A percentile compares a stretch with the other conserved stretches of the same genome.
phyloP scores from a whole-genome alignment of 2,888 invertebrate species.

The Idaea dimidiata region DNA sequence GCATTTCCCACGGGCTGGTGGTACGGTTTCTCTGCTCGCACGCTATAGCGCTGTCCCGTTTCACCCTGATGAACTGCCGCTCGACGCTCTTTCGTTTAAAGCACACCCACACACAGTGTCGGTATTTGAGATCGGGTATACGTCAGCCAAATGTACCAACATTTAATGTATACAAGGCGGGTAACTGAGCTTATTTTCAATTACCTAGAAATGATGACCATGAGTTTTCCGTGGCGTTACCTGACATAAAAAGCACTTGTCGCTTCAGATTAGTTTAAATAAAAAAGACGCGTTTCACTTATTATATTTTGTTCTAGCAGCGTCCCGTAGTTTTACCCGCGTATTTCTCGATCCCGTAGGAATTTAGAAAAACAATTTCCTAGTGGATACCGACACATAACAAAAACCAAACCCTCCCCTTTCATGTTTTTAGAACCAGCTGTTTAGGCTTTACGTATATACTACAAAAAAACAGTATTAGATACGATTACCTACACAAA shows the following conservation, averaged over 20 bases:
- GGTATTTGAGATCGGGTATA: slow-evolving; percentile 79
- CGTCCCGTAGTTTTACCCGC: no score
- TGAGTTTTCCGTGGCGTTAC: background rate
- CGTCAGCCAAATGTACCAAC: slow-evolving; percentile 48
- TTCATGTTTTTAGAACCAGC: no score
- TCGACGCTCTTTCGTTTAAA: slow-evolving; percentile 79
- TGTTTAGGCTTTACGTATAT: no score
- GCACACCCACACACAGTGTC: slow-evolving; percentile 79
- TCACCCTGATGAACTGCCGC: slow-evolving; percentile 75
- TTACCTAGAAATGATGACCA: background rate
- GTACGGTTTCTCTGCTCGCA: slow-evolving; percentile 49
- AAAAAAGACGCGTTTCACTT: background rate
- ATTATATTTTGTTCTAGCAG: background rate
- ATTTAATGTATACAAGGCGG: slow-evolving; percentile 33
- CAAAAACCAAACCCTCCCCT: no score
- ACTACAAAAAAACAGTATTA: no score
- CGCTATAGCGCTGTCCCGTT: slow-evolving; percentile 59
- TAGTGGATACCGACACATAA: no score
- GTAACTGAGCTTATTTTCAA: slow-evolving; percentile 19
- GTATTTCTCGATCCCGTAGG: no score
- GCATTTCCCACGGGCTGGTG: slow-evolving; percentile 80
- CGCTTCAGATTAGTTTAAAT: background rate
- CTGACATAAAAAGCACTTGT: background rate
- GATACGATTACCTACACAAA: no score
- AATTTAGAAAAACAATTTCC: no score